A percentile compares a stretch with the other conserved stretches of the same genome.
phyloP scores from a whole-genome alignment of 2,888 invertebrate genomes.

The Pachycephus smyrnensis region DNA sequence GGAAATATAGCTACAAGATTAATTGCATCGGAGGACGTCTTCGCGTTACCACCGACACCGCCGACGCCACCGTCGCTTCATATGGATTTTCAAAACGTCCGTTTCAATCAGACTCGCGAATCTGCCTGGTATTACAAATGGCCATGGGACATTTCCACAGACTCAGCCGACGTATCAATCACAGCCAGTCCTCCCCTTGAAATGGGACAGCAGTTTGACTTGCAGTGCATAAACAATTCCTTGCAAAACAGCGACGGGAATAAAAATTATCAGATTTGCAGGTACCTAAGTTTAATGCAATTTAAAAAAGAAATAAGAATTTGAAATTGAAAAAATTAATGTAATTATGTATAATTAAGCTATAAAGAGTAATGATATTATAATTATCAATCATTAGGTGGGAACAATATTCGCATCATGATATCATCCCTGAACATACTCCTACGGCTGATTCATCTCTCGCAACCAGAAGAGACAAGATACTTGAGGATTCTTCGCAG shows the following conservation, averaged over 20 bases:
- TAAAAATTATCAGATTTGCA: constrained; percentile 39
- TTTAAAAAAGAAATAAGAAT: background rate
- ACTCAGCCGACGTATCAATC: background rate
- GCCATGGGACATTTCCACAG: constrained; percentile 28
- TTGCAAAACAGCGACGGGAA: constrained; percentile 32
- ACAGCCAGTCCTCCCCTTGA: constrained; percentile 18
- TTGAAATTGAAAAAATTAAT: background rate
- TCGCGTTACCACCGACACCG: constrained; percentile 41
- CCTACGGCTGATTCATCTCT: background rate
- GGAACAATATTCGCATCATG: constrained; percentile 32
- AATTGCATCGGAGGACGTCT: constrained; percentile 28
- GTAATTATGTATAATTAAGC: background rate
- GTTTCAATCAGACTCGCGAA: constrained; percentile 31
- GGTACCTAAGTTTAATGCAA: constrained; percentile 24
- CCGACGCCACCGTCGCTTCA: constrained; percentile 33
- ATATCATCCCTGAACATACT: background rate
- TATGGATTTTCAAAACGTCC: constrained; percentile 29
- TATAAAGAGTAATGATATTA: background rate
- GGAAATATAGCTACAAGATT: constrained; percentile 14
- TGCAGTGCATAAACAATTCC: constrained; percentile 9
- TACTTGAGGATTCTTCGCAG: constrained; percentile 12
- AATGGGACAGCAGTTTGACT: constrained; percentile 5
- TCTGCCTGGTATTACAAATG: constrained; percentile 31
- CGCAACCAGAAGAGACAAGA: background rate
- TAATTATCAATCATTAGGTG: constrained; percentile 23